A percentile compares a stretch with the other conserved stretches of the same genome.
Conservation (phyloP, 2,797 vertebrate species). For the Garrulus glandarius region DNA sequence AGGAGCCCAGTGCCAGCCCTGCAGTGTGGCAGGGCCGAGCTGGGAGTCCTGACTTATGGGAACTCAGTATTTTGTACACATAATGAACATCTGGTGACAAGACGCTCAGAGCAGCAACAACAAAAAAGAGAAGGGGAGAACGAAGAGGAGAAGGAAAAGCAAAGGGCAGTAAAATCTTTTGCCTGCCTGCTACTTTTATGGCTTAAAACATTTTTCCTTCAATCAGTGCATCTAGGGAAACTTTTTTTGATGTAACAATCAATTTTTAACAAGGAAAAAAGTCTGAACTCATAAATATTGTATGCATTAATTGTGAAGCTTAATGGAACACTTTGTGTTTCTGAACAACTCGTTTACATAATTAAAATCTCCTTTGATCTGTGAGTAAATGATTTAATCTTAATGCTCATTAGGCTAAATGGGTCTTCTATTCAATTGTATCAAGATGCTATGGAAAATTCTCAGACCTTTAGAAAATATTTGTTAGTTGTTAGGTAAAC, state of each 20-base stretch:
- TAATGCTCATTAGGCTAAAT: constrained; percentile 79
- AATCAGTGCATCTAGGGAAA: constrained; percentile 64
- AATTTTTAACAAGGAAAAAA: constrained; percentile 74
- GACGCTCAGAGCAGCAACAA: constrained; percentile 53
- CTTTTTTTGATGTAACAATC: constrained; percentile 69
- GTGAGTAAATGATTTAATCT: constrained; percentile 80
- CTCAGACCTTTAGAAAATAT: constrained; percentile 62
- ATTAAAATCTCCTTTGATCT: constrained; percentile 83
- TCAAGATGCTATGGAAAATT: constrained; percentile 76
- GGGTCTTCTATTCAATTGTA: constrained; percentile 75
- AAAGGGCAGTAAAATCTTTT: constrained; percentile 72
- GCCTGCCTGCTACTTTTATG: constrained; percentile 69
- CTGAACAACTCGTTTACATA: constrained; percentile 77
- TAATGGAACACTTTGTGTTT: constrained; percentile 79
- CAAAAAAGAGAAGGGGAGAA: neutral
- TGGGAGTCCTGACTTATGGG: constrained; percentile 8
- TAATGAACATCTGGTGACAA: constrained; percentile 81
- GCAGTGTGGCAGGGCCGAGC: neutral
- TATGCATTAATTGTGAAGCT: constrained; percentile 76
- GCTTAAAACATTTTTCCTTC: constrained; percentile 62
- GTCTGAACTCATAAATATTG: constrained; percentile 74
- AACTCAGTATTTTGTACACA: constrained; percentile 33
- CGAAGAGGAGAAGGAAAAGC: constrained; percentile 35
- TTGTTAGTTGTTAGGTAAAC: constrained; percentile 62
- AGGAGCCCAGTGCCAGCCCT: neutral